Evolutionary conservation across 2,888 invertebrate species (phyloP).

Genomic region (Parapristionchus giblindavisi): DNA sequence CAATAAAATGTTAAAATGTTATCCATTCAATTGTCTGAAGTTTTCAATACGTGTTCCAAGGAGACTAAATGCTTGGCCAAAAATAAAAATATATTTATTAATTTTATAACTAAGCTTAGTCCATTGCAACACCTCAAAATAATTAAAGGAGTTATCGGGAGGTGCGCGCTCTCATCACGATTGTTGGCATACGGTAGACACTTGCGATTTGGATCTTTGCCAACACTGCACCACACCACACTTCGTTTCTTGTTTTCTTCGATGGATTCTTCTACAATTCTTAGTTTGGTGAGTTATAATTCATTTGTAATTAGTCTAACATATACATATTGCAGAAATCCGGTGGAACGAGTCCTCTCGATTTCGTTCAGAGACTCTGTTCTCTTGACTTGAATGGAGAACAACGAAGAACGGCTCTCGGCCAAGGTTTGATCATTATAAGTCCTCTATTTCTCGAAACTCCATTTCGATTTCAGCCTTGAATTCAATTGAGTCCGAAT

Average conservation of each 20-base stretch:
- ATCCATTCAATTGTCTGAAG: too few species aligned
- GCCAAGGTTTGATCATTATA: constrained; percentile 7
- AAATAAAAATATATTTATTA: too few species aligned
- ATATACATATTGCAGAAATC: constrained; percentile 6
- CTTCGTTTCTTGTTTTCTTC: not conserved
- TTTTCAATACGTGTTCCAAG: too few species aligned
- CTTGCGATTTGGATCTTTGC: not conserved
- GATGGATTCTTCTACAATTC: not conserved
- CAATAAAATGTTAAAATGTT: too few species aligned
- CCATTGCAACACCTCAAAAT: too few species aligned
- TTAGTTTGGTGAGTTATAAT: constrained; percentile 3
- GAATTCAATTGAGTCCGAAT: not conserved
- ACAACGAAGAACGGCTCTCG: not conserved
- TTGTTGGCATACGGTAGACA: constrained; percentile 7
- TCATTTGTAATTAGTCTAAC: not conserved
- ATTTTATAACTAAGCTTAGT: too few species aligned
- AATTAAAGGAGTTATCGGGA: too few species aligned
- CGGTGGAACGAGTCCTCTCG: constrained; percentile 3
- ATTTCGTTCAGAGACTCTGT: not conserved
- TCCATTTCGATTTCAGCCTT: constrained; percentile 3
- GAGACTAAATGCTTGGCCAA: too few species aligned
- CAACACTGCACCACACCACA: not conserved
- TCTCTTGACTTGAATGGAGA: not conserved
- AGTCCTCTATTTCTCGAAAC: not conserved
- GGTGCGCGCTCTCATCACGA: constrained; percentile 15